Base-by-base conservation (phyloP, 2,797 vertebrate species). In the Cryptoprocta ferox region DNA sequence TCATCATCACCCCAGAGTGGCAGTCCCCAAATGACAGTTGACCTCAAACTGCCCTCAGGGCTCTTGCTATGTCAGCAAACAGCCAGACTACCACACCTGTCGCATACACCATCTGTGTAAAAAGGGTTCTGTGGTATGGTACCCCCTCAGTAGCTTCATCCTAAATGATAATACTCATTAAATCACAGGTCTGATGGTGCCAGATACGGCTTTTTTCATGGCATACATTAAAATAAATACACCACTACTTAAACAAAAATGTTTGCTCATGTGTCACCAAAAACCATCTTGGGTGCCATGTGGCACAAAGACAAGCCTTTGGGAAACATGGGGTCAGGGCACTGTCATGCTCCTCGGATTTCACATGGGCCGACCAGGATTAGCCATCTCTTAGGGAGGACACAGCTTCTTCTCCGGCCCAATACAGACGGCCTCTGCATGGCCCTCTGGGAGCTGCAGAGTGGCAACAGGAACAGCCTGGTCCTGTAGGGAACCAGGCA, bases 351-450 rank as follows among this genome's bases (percentile, higher is more conserved):
- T 42, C 76, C 79, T 76, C 45, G n/a, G 94, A 95, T 98, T 95
- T 89, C 93, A 97, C 85, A 84, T 88, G n/a, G 95, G 98, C 87
- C 37, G 97, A 98, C 98, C 18, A 97, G 95, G 97, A 98, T 89
- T 98, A 97, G 90, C 86, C 12, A 12, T 94, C 80, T 56, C 84
- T 95, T 70, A 94, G 85, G 84, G 92, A 93, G 63, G 56, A 75
- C 80, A 94, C 42, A 97, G 96, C 91, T 94, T 97, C 95, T 89
- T 91, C 85, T 93, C 37, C 83, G 76, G 91, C 94, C 97, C 94
- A 78, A 50, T 91, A 73, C 96, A 96, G 94, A 96, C 91, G 89
- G 84, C 89, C 66, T 98, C 48, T 15, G 89, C 95, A 48, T 65
- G 96, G 91, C 75, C 95, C 83, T 78, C 97, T 96, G 90, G 78